Evolutionary conservation across 2,113 vertebrate species (phyloP).

Genomic region (Circaetus cinerascens): DNA sequence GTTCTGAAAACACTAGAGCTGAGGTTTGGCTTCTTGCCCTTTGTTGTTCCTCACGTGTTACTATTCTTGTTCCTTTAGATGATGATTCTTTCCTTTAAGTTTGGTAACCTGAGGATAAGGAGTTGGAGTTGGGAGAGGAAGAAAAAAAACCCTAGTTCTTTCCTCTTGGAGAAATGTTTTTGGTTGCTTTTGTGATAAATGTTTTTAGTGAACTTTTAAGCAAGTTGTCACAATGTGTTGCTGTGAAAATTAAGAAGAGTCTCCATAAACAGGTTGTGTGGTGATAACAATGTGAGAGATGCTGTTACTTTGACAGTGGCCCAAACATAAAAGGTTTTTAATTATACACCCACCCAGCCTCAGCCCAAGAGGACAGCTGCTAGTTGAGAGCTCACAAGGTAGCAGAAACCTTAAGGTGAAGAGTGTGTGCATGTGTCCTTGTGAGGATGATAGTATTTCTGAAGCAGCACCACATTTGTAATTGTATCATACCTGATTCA

Average conservation of each 20-base stretch:
- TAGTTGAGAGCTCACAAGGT: not conserved
- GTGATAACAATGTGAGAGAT: not conserved
- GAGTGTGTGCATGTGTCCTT: too few relatives aligned
- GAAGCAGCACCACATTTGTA: not conserved
- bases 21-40: not conserved
- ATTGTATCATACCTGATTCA: too few relatives aligned
- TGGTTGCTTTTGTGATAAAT: not conserved
- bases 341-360: not conserved
- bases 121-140: not conserved
- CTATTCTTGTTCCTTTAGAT: not conserved
- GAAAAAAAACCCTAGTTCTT: not conserved
- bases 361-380: not conserved
- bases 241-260: slow-evolving; percentile 1
- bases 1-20: not conserved
- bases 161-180: not conserved
- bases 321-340: not conserved
- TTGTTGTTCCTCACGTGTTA: not conserved
- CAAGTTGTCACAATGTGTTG: slow-evolving; percentile 36
- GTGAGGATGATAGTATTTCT: not conserved
- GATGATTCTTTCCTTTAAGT: not conserved
- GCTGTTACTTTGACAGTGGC: not conserved
- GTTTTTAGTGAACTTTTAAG: slow-evolving; percentile 53
- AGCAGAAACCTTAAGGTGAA: not conserved
- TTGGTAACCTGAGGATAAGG: not conserved
- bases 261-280: slow-evolving; percentile 11